phyloP scores from a whole-genome alignment of 2,113 vertebrate species.

The Malurus melanocephalus region DNA sequence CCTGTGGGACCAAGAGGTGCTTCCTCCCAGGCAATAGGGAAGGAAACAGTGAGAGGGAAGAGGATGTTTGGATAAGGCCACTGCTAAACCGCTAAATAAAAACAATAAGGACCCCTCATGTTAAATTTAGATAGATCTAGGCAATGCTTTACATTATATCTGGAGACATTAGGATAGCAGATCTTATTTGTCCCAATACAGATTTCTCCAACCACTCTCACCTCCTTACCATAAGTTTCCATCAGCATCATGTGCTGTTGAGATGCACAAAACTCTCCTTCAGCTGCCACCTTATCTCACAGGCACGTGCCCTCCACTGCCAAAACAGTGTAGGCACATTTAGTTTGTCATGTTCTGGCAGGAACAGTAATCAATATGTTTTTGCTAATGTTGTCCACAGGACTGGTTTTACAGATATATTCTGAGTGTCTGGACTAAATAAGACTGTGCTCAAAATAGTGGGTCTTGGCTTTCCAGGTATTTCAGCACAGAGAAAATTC shows the following conservation, averaged over 20 bases:
- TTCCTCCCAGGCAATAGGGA: background rate
- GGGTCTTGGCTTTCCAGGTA: background rate
- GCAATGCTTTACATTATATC: background rate
- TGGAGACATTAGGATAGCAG: background rate
- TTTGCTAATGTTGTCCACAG: background rate
- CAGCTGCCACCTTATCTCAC: background rate
- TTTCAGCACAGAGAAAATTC: background rate
- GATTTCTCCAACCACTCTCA: background rate
- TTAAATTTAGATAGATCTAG: background rate
- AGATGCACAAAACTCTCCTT: background rate
- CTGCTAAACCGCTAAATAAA: background rate
- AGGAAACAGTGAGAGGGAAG: background rate
- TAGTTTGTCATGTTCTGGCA: background rate
- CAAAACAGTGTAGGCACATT: background rate
- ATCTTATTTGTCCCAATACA: background rate
- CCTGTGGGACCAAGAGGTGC: background rate
- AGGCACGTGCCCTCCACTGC: background rate
- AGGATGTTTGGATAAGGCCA: constrained; percentile 2
- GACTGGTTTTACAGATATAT: background rate
- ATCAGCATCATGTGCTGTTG: background rate
- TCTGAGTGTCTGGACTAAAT: background rate
- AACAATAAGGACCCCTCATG: background rate
- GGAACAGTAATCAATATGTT: background rate
- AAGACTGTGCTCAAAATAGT: background rate
- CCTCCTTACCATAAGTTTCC: background rate